A percentile compares a stretch with the other conserved stretches of the same genome.
Conservation (phyloP, 2,113 vertebrate species). For the Epinephelus lanceolatus region DNA sequence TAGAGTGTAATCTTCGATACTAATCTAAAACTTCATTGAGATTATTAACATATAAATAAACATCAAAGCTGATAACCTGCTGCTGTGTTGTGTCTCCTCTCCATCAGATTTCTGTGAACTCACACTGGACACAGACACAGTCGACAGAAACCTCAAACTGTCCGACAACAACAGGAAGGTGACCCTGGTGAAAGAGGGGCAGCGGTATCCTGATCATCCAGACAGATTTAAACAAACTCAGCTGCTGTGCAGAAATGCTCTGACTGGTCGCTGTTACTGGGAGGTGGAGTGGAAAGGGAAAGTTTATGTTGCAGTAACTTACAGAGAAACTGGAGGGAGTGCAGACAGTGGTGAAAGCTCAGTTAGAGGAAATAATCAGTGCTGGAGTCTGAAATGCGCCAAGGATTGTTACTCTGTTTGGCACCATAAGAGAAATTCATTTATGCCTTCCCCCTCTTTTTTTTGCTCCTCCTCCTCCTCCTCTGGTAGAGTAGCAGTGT, state of each 20-base stretch:
- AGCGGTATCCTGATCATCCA: constrained; percentile 18
- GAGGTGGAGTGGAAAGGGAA: constrained; percentile 6
- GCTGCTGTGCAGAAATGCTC: constrained; percentile 7
- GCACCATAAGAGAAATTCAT: background rate
- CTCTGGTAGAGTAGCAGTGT: too few relatives aligned
- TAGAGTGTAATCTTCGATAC: too few relatives aligned
- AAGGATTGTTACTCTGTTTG: background rate
- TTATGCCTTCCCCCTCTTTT: too few relatives aligned
- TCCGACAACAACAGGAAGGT: background rate
- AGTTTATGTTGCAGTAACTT: background rate
- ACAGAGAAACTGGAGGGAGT: constrained; percentile 14
- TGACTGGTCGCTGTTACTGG: constrained; percentile 41
- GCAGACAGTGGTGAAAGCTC: background rate
- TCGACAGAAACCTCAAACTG: background rate
- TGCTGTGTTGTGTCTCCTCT: background rate
- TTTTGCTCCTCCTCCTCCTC: too few relatives aligned
- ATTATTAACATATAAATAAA: too few relatives aligned
- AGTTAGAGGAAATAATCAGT: constrained; percentile 5
- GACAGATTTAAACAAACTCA: background rate
- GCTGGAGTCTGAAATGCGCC: constrained; percentile 18
- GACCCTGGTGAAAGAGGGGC: background rate
- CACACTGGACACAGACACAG: constrained; percentile 3
- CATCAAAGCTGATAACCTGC: background rate
- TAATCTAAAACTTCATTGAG: too few relatives aligned
- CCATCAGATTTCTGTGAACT: constrained; percentile 5